Conservation (phyloP, 2,888 invertebrate species). For the Tachystola acroxantha region DNA sequence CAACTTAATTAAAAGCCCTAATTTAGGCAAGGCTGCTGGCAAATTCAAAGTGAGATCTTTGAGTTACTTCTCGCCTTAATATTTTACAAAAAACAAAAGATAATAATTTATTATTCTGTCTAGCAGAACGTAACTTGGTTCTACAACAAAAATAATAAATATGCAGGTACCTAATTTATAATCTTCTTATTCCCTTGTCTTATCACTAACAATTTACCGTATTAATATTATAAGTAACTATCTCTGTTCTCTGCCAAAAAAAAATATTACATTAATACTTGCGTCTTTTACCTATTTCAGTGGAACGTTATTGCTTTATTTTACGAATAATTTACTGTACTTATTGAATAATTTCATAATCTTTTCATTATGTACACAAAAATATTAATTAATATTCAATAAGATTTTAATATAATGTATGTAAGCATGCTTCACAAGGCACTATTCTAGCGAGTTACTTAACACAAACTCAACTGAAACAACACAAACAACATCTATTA, state of each 20-base stretch:
- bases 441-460: constrained; percentile 71
- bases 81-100: too few relatives aligned
- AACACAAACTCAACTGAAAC: constrained; percentile 48
- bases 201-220: constrained; percentile 27
- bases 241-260: constrained; percentile 31
- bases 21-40: too few relatives aligned
- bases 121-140: too few relatives aligned
- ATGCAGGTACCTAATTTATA: background rate
- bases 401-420: constrained; percentile 48
- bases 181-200: constrained; percentile 12
- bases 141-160: too few relatives aligned
- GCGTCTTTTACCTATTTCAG: constrained; percentile 44
- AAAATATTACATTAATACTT: constrained; percentile 51
- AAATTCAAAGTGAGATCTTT: constrained; percentile 1
- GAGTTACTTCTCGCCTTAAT: too few relatives aligned
- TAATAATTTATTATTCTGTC: too few relatives aligned
- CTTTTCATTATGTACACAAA: constrained; percentile 53
- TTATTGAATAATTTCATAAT: constrained; percentile 19
- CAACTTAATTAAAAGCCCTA: too few relatives aligned
- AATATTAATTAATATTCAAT: constrained; percentile 46
- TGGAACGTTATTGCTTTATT: constrained; percentile 71
- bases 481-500: constrained; percentile 57
- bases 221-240: constrained; percentile 32
- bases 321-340: constrained; percentile 31
- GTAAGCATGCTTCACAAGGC: constrained; percentile 76